Evolutionary conservation across 2,113 vertebrate genomes (phyloP), one percentile per base, ranked within the genome.

Genomic region (Thryonomys swinderianus): DNA sequence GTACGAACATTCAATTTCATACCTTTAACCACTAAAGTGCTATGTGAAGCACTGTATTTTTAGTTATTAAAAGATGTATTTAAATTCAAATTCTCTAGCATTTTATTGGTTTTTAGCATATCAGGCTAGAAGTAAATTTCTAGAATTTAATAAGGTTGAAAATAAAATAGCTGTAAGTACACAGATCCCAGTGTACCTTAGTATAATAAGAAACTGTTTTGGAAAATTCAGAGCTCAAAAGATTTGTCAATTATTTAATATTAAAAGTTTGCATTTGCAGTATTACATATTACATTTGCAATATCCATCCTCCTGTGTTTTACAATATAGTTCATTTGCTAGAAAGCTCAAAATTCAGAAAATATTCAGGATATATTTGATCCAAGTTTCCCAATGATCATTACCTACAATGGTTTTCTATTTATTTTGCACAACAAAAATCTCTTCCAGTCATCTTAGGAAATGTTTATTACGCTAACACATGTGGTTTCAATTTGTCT

Each of bases 401-500:
- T 55, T 93, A 88, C 8, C 25, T 87, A 88, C 85, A 87, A 73
- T 66, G 69, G 25, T 3, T 83, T 92, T 73, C 53, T 27, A 3
- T 67, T 93, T 32, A 76, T 93, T 94, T 64, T 80, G 34, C 84
- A 48, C 16, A 87, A 91, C 37, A n/a, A 37, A 97, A 96, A 97
- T 93, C 80, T 97, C 84, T 95, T 79, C 61, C 16, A 21, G 4
- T 57, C 85, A 84, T n/a, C 92, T 85, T 21, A 94, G 90, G 95
- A 97, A 92, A 40, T 90, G 93, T 71, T 88, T 80, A 81, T 71
- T 82, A 74, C 89, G 42, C 0, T 0, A 93, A 96, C 53, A 69
- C 93, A 94, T 34, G 34, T 92, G 32, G 34, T 80, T 59, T 87
- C 76, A 71, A 90, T 97, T 91, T 96, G 94, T 95, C 94, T 94